Evolutionary conservation across 2,888 invertebrate genomes (phyloP), one percentile per base, ranked within the genome.

Genomic region (Dolichomitus sp.): DNA sequence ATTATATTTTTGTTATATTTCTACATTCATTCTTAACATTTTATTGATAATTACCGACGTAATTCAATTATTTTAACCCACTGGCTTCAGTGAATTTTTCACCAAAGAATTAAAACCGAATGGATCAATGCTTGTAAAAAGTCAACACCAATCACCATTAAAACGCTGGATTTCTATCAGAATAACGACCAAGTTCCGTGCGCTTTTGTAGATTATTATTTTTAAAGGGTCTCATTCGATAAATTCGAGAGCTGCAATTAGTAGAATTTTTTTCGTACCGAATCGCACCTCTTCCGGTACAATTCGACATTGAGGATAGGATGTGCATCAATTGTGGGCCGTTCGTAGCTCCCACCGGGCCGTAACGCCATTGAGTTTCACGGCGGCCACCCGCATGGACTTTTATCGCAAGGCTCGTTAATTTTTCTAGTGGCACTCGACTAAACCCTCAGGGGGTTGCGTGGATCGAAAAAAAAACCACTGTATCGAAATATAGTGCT

Each of bases 381-480:
- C 40, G 33, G 33, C 19, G 23, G 54, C 48, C 79, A 42, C 61
- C 48, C 19, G 37, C 33, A 27, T 52, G 17, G 66, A 70, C 70
- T 85, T 85, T 84, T 85, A 82, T 78, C 78, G 74, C 65, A 72
- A 65, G 66, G 70, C 81, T 83, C 85, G 84, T 84, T 85, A 84
- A 84, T 85, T 84, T 81, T 76, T 84, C 80, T 66, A 84, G 81
- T 72, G 80, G 33, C 77, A 80, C 84, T 74, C 69, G 79, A 68
- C 50, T 54, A 73, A 77, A 45, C 77, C 76, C 79, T 77, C 23
- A 27, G 42, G 80, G 61, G 30, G 37, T 75, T 57, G 37, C 70
- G 33, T 30, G 59, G 80, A 82, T 82, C 50, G 66, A 50, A 42
- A 66, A 57, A 61, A 33, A 33, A 57, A 50, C 65, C n/a, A 75